phyloP scores from a whole-genome alignment of 2,888 invertebrate species.

The Craniophora ligustri region DNA sequence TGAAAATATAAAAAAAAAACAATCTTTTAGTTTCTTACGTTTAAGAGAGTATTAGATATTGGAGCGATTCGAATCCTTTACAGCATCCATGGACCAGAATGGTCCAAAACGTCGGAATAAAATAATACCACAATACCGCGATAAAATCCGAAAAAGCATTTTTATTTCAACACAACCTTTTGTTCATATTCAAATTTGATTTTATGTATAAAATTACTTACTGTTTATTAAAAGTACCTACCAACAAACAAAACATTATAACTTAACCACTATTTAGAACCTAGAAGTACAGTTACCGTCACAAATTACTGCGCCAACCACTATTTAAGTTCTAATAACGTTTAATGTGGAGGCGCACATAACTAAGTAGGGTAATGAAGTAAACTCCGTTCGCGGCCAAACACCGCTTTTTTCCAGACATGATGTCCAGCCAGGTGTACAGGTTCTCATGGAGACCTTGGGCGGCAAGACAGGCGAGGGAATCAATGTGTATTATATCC shows the following conservation, averaged over 20 bases:
- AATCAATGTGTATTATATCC: slow-evolving; percentile 44
- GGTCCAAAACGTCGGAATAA: too few species aligned
- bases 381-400: slow-evolving; percentile 84
- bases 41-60: too few species aligned
- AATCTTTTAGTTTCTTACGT: too few species aligned
- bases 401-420: slow-evolving; percentile 66
- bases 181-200: too few species aligned
- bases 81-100: too few species aligned
- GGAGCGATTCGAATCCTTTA: too few species aligned
- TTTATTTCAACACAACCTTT: too few species aligned
- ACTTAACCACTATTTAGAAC: slow-evolving; percentile 26
- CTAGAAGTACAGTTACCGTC: slow-evolving; percentile 32
- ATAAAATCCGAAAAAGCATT: too few species aligned
- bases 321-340: slow-evolving; percentile 65
- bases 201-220: too few species aligned
- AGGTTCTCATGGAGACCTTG: slow-evolving; percentile 66
- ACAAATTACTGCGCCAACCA: slow-evolving; percentile 43
- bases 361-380: slow-evolving; percentile 77
- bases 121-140: too few species aligned
- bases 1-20: too few species aligned
- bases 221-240: too few species aligned
- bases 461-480: slow-evolving; percentile 24
- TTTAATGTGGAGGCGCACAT: slow-evolving; percentile 65
- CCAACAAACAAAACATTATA: background rate
- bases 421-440: slow-evolving; percentile 64